Evolutionary conservation across 2,888 invertebrate species (phyloP), one percentile per base, ranked within the genome.

Genomic region (Itoplectis maculator): DNA sequence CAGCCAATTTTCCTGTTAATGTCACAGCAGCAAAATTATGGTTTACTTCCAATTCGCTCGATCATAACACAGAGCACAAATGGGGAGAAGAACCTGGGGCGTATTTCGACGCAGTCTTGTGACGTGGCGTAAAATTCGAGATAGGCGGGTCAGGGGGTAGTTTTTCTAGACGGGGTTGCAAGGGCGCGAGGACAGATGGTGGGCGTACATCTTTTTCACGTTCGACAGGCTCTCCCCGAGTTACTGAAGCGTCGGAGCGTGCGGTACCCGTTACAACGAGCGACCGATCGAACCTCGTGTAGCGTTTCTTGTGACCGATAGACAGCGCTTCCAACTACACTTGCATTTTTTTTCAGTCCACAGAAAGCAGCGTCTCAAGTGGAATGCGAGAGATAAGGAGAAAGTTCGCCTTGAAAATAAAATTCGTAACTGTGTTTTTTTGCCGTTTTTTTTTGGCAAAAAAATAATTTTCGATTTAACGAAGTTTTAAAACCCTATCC

Each of bases 151-250:
- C 61, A 18, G 59, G 42, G 73, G 73, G 47, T 76, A 68, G 56
- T 76, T 76, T 59, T 47, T 20, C 73, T 45, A 65, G 59, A 63
- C 79, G 73, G 80, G 81, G 76, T 84, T 78, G 54, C 49, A 74
- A 56, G 66, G 65, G 81, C 78, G 80, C 74, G 83, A 83, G 83
- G 86, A 89, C 91, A 91, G 89, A 91, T 90, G 91, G 91, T 88
- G 90, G 91, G 91, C 91, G 91, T 91, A 88, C 87, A 88, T 88
- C 82, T 84, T 77, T 83, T 83, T 73, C 76, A 83, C 76, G 82
- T 75, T 83, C 69, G 69, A 77, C 80, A 77, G 69, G 45, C 76
- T 73, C 76, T 76, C 45, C 20, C 69, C 63, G 76, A 77, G 77
- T 72, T 56, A 73, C 35, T 54, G 68, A 69, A 56, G 75, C 82